Evolutionary conservation across 2,113 vertebrate genomes (phyloP).

Genomic region (Oenanthe melanoleuca): DNA sequence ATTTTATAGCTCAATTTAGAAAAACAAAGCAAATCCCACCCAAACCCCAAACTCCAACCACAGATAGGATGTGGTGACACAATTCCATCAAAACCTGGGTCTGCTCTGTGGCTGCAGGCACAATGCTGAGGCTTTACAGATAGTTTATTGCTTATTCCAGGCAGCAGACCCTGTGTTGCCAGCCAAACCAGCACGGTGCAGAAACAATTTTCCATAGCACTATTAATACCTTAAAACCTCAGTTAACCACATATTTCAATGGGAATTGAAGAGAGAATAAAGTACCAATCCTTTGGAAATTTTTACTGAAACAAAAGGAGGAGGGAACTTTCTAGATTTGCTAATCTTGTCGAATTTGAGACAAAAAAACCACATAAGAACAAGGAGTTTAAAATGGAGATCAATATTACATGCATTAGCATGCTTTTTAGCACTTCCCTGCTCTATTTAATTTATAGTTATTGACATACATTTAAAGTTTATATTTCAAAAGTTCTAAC

Average conservation of each 20-base stretch:
- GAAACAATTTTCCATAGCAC: not conserved
- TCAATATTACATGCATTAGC: not conserved
- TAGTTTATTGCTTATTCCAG: not conserved
- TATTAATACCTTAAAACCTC: not conserved
- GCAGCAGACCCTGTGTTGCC: not conserved
- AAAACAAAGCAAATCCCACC: not conserved
- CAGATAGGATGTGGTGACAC: not conserved
- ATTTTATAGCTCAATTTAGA: not conserved
- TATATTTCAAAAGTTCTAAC: not conserved
- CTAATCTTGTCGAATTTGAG: not conserved
- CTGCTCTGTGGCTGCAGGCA: not conserved
- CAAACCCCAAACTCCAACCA: not conserved
- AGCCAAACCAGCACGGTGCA: not conserved
- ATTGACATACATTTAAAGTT: not conserved
- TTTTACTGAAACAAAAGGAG: not conserved
- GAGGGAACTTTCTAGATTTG: not conserved
- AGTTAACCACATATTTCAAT: not conserved
- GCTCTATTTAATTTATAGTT: not conserved
- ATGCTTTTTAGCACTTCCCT: not conserved
- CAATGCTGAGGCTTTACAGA: not conserved
- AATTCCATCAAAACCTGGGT: not conserved
- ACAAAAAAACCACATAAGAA: rapidly evolving
- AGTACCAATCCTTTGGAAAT: not conserved
- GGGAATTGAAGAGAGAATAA: not conserved
- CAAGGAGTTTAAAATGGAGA: not conserved